These are phyloP conservation scores for Pogoniulus pusillus DNA, from an alignment of 2,797 vertebrate species.

Conservation along the genomic window DNA sequence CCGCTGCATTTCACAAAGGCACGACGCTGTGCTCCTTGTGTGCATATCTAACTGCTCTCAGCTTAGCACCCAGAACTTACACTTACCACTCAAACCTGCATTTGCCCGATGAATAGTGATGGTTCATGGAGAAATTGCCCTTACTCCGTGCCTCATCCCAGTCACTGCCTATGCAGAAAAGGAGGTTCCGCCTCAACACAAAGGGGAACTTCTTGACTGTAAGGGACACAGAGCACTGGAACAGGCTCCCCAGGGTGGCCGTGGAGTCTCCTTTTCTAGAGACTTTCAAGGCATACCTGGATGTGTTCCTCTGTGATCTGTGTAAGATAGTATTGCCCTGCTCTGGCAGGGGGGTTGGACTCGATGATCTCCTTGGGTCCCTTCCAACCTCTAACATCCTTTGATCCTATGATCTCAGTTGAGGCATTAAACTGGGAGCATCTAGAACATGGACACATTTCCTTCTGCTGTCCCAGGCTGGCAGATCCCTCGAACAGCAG, in stretches of 20 bases:
- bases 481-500: not conserved
- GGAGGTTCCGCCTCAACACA: too few relatives aligned
- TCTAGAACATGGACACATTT: rapidly evolving
- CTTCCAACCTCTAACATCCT: too few relatives aligned
- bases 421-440: not conserved
- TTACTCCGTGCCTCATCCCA: not conserved
- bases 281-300: too few relatives aligned
- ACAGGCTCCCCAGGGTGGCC: too few relatives aligned
- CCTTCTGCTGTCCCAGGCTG: not conserved
- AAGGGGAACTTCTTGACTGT: too few relatives aligned
- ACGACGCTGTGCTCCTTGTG: rapidly evolving
- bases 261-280: too few relatives aligned
- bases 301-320: too few relatives aligned
- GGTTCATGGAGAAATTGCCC: not conserved
- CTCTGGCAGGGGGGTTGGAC: too few relatives aligned
- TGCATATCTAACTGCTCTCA: rapidly evolving
- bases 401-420: not conserved
- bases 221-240: too few relatives aligned
- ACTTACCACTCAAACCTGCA: not conserved
- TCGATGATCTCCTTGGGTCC: too few relatives aligned
- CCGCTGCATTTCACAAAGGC: not conserved
- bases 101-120: not conserved
- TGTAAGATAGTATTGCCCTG: too few relatives aligned
- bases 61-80: not conserved
- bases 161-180: not conserved